A percentile compares a stretch with the other conserved stretches of the same genome.
Conservation (phyloP, 2,888 invertebrate genomes). For the Heterodera filipjevi region DNA sequence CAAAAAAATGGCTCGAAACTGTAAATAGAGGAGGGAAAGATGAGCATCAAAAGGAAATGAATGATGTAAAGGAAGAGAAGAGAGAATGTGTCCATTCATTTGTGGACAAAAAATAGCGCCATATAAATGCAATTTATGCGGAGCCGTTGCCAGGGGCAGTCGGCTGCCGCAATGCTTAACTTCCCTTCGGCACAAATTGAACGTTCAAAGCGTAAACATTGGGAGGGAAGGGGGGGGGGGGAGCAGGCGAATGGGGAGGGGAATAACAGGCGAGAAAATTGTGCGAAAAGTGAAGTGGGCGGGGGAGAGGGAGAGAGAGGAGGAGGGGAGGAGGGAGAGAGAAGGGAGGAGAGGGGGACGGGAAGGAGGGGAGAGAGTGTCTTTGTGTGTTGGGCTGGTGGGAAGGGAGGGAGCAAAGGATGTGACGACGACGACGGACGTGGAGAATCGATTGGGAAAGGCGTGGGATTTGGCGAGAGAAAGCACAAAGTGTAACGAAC, state of each 20-base stretch:
- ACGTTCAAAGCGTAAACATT: background rate
- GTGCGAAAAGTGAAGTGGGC: background rate
- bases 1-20: background rate
- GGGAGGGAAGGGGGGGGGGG: background rate
- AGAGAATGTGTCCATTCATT: too few species aligned
- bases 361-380: background rate
- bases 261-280: background rate
- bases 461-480: background rate
- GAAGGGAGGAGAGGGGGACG: background rate
- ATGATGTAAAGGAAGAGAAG: background rate
- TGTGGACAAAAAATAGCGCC: background rate
- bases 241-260: background rate
- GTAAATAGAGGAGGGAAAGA: background rate
- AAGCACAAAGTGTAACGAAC: background rate
- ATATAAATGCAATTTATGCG: background rate
- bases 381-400: too few species aligned
- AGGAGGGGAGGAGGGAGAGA: background rate
- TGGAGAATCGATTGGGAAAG: background rate
- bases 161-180: background rate
- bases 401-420: too few species aligned
- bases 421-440: background rate
- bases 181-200: background rate
- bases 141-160: constrained; percentile 2
- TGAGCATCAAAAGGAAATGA: background rate
- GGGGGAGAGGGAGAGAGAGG: background rate